A percentile compares a stretch with the other conserved stretches of the same genome.
These are phyloP conservation scores for Microcebus griseorufus DNA, from an alignment of 2,113 vertebrate genomes.

Conservation along the genomic window DNA sequence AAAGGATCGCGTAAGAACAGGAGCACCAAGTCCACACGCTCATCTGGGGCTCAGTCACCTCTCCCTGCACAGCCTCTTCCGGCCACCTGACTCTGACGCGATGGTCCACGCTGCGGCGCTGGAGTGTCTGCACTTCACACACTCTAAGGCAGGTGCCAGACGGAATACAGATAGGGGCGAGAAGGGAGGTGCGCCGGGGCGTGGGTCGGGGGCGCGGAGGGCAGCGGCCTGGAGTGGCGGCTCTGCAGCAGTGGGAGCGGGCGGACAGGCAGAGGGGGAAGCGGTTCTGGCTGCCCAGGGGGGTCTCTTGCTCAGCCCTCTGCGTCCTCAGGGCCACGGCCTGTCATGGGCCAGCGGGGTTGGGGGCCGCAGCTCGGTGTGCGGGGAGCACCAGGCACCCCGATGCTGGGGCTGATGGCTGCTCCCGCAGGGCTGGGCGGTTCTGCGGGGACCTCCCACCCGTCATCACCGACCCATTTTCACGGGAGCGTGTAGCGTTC, in stretches of 20 bases:
- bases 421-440: rapidly evolving
- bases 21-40: rapidly evolving
- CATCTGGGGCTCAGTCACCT: rapidly evolving
- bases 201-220: rapidly evolving
- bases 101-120: rapidly evolving
- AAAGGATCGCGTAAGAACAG: rapidly evolving
- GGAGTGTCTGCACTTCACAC: neutral
- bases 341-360: neutral
- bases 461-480: rapidly evolving
- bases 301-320: rapidly evolving
- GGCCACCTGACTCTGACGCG: rapidly evolving
- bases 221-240: no score
- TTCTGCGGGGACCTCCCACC: no score
- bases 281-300: no score
- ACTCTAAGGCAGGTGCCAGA: neutral
- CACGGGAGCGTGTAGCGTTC: rapidly evolving
- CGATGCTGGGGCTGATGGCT: neutral
- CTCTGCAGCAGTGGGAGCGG: rapidly evolving
- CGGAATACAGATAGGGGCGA: neutral
- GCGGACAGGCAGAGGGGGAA: rapidly evolving
- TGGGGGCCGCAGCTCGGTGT: rapidly evolving
- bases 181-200: neutral
- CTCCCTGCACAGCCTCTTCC: rapidly evolving
- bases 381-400: rapidly evolving
- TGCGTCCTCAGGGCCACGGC: neutral